Conservation (phyloP, 1,140 invertebrate species). For the Calliopsis andreniformis region DNA sequence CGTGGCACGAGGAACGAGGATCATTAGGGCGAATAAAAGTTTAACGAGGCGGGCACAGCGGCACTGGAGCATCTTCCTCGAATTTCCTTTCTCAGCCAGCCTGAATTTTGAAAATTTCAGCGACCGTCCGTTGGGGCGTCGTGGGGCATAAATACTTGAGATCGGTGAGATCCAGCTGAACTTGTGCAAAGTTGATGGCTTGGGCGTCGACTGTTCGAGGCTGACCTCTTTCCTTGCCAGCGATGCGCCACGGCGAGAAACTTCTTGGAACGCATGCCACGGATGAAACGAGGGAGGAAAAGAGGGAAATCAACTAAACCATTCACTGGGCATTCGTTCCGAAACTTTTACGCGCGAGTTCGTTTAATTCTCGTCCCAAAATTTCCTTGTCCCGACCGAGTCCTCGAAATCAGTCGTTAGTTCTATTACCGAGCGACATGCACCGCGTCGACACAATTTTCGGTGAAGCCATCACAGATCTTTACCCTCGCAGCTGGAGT, state of each 20-base stretch:
- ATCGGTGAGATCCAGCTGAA: conserved; percentile 17
- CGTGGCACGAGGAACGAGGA: neutral
- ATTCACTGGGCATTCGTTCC: neutral
- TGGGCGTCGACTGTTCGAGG: conserved; percentile 46
- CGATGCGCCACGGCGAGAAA: neutral
- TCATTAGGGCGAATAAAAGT: conserved; percentile 33
- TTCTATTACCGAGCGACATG: neutral
- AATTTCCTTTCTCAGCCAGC: neutral
- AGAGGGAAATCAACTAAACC: neutral
- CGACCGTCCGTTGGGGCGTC: neutral
- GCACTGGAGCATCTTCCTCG: no score
- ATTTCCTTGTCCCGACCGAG: neutral
- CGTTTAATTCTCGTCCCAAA: neutral
- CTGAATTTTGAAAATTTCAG: conserved; percentile 36
- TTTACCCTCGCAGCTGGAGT: conserved; percentile 40
- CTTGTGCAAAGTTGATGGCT: conserved; percentile 18
- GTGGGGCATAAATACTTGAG: conserved; percentile 45
- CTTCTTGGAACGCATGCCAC: neutral
- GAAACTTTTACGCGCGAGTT: neutral
- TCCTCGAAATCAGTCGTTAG: neutral
- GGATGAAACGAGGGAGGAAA: no score
- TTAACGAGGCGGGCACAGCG: conserved; percentile 6
- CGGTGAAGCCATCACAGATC: conserved; percentile 1
- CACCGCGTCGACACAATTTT: conserved; percentile 27
- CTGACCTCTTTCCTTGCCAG: conserved; percentile 39